Conservation (phyloP, 1,140 invertebrate genomes). For the Brachionus angularis region DNA sequence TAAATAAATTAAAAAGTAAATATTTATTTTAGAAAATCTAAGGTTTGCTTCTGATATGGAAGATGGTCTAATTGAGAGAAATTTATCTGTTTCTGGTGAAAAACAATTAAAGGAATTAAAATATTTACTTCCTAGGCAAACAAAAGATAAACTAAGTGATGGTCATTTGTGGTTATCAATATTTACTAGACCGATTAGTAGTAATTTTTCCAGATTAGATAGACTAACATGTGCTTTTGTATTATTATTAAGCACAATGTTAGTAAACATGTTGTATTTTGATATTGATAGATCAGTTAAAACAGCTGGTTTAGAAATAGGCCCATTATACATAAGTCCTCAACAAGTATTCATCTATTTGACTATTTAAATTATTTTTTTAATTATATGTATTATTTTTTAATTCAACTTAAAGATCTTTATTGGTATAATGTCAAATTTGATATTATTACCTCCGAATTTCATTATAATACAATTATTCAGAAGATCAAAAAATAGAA, state of each 20-base stretch:
- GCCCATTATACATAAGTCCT: not conserved
- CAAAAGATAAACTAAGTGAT: constrained; percentile 17
- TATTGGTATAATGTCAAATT: constrained; percentile 25
- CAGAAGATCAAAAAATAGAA: not conserved
- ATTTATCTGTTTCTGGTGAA: constrained; percentile 46
- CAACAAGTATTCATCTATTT: not conserved
- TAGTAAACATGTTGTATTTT: constrained; percentile 25
- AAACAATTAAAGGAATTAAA: not conserved
- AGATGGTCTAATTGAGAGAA: constrained; percentile 57
- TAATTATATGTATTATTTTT: constrained; percentile 61
- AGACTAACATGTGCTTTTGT: constrained; percentile 18
- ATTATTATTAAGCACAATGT: constrained; percentile 2
- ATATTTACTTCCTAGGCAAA: not conserved
- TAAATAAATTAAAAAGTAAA: not conserved
- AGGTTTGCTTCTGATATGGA: constrained; percentile 56
- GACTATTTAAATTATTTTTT: constrained; percentile 50
- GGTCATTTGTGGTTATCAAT: constrained; percentile 36
- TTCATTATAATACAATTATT: constrained; percentile 33
- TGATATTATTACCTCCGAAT: constrained; percentile 13
- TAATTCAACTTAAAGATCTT: constrained; percentile 6
- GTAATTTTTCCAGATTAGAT: not conserved
- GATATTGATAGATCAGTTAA: not conserved
- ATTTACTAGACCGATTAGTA: not conserved
- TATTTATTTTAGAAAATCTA: not conserved
- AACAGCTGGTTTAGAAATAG: not conserved